Conservation (phyloP, 2,113 vertebrate species). For the Lethenteron camtschaticum region DNA sequence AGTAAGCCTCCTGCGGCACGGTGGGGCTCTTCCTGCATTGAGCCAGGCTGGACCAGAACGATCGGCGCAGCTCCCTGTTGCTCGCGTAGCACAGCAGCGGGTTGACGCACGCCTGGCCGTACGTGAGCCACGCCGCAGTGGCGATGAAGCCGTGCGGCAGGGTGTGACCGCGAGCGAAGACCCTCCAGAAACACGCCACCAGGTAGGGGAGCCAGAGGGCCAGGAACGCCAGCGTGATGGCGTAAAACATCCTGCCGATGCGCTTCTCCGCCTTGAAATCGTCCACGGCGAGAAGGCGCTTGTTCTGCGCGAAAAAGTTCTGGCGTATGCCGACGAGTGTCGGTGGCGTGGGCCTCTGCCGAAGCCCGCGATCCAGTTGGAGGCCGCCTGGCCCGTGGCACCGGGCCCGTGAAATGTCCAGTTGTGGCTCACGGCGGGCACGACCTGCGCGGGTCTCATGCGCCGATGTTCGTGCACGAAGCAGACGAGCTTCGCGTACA, state of each 20-base stretch:
- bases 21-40: slow-evolving; percentile 56
- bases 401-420: slow-evolving; percentile 92
- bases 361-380: slow-evolving; percentile 90
- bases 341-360: slow-evolving; percentile 68
- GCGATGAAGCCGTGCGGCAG: slow-evolving; percentile 67
- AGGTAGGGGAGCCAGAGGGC: slow-evolving; percentile 81
- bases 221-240: slow-evolving; percentile 70
- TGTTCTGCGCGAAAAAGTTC: slow-evolving; percentile 42
- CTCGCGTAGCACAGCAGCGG: slow-evolving; percentile 78
- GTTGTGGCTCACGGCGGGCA: slow-evolving; percentile 85
- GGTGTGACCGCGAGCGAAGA: slow-evolving; percentile 44
- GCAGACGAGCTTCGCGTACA: slow-evolving; percentile 77
- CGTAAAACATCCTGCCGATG: slow-evolving; percentile 87
- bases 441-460: slow-evolving; percentile 80
- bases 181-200: slow-evolving; percentile 63
- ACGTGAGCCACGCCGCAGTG: slow-evolving; percentile 78
- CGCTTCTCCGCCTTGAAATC: slow-evolving; percentile 91
- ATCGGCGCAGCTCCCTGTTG: slow-evolving; percentile 67
- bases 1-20: slow-evolving; percentile 52
- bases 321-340: slow-evolving; percentile 79
- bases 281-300: slow-evolving; percentile 69
- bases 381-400: slow-evolving; percentile 73
- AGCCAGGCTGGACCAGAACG: slow-evolving; percentile 47
- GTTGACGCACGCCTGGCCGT: slow-evolving; percentile 72
- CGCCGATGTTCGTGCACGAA: slow-evolving; percentile 88